A percentile compares a stretch with the other conserved stretches of the same genome.
Conservation (phyloP, 2,888 invertebrate genomes). For the Hypena proboscidalis region DNA sequence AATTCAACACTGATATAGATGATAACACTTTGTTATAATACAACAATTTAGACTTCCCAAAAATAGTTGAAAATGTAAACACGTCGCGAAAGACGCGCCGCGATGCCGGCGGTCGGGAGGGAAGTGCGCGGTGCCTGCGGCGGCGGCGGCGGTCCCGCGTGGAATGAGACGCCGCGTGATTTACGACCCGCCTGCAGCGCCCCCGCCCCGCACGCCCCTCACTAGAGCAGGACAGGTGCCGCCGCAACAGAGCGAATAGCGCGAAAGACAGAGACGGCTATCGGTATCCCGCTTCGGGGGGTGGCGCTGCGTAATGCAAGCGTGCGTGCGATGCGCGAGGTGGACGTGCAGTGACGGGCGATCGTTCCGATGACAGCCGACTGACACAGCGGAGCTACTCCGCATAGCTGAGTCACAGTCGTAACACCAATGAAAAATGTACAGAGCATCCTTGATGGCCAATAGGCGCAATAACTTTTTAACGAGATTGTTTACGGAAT, state of each 20-base stretch:
- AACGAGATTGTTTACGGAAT: constrained; percentile 60
- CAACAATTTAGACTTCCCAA: constrained; percentile 69
- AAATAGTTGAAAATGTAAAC: constrained; percentile 75
- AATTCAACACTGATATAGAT: constrained; percentile 67
- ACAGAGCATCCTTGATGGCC: constrained; percentile 57
- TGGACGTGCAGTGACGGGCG: constrained; percentile 83
- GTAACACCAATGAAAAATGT: constrained; percentile 68
- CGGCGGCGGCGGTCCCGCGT: constrained; percentile 83
- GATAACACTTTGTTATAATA: constrained; percentile 64
- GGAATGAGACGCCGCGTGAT: constrained; percentile 85
- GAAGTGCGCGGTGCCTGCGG: constrained; percentile 83
- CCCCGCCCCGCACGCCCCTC: constrained; percentile 79
- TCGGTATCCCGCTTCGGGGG: constrained; percentile 72
- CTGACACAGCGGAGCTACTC: constrained; percentile 72
- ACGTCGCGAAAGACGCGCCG: constrained; percentile 83
- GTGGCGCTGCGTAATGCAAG: constrained; percentile 85
- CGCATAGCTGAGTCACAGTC: constrained; percentile 74
- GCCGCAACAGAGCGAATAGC: constrained; percentile 24
- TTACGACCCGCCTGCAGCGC: constrained; percentile 86
- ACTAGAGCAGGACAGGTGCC: constrained; percentile 63
- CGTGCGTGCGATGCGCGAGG: constrained; percentile 85
- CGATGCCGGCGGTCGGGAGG: constrained; percentile 76
- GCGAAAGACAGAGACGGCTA: constrained; percentile 66
- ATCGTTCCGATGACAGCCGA: constrained; percentile 80
- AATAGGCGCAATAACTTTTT: constrained; percentile 61